Evolutionary conservation across 2,888 invertebrate species (phyloP).

Genomic region (Stegophylla sp.): DNA sequence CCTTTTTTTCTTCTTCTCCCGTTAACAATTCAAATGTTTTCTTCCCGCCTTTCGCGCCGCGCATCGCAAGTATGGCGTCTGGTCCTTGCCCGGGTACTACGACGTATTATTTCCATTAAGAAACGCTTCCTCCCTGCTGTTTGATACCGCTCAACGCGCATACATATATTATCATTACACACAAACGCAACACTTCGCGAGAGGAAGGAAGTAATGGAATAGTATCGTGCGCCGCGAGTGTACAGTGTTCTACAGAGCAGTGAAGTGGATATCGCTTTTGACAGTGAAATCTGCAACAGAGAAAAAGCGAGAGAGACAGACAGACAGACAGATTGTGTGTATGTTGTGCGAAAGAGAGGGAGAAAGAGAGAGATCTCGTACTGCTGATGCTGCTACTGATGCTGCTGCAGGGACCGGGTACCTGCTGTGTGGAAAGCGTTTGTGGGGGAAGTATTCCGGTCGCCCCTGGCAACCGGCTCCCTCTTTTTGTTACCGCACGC

Average conservation of each 20-base stretch:
- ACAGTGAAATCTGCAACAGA: slow-evolving; percentile 40
- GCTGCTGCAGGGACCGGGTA: background rate
- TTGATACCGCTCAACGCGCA: background rate
- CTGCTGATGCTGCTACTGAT: too few relatives aligned
- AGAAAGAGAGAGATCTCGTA: background rate
- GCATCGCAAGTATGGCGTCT: background rate
- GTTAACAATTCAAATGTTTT: background rate
- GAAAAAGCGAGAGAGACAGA: background rate
- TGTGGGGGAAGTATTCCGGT: slow-evolving; percentile 49
- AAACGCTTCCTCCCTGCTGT: slow-evolving; percentile 26
- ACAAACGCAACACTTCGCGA: background rate
- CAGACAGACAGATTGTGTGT: background rate
- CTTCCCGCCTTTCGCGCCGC: background rate
- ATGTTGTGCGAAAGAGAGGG: background rate
- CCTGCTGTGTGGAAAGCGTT: slow-evolving; percentile 37
- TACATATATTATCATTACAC: background rate
- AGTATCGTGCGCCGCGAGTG: background rate
- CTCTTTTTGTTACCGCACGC: slow-evolving; percentile 49
- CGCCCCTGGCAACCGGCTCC: slow-evolving; percentile 51
- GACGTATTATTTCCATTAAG: slow-evolving; percentile 41
- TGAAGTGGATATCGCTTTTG: slow-evolving; percentile 56
- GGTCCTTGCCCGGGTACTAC: background rate
- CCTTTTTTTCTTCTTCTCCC: background rate
- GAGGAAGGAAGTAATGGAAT: slow-evolving; percentile 48
- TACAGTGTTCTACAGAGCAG: background rate